A percentile compares a stretch with the other conserved stretches of the same genome.
Conservation (phyloP, 2,113 vertebrate genomes). For the Xiphophorus couchianus region DNA sequence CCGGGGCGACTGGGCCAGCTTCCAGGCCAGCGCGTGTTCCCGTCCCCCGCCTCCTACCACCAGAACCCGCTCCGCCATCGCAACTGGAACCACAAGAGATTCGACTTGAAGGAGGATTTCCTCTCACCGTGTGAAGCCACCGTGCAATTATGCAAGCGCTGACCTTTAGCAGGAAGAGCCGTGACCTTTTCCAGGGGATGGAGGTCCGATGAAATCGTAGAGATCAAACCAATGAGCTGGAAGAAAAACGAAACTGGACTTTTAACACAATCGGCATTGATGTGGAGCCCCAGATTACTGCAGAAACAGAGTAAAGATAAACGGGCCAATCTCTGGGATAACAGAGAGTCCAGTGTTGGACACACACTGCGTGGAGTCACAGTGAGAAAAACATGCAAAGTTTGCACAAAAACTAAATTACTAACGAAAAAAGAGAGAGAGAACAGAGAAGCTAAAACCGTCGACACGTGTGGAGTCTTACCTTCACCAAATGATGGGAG, state of each 20-base stretch:
- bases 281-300: neutral
- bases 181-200: conserved; percentile 71
- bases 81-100: conserved; percentile 34
- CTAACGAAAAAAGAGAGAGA: no score
- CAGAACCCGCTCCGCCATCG: conserved; percentile 89
- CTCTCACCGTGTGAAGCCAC: neutral
- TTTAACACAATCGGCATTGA: neutral
- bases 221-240: conserved; percentile 31
- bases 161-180: conserved; percentile 60
- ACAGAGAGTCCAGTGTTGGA: conserved; percentile 31
- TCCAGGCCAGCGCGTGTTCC: conserved; percentile 92
- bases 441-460: no score
- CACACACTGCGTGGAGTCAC: no score
- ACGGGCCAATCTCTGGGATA: neutral
- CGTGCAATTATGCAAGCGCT: conserved; percentile 59
- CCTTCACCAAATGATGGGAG: no score
- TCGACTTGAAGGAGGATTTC: no score
- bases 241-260: conserved; percentile 20
- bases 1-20: conserved; percentile 86
- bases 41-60: conserved; percentile 89
- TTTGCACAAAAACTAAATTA: no score
- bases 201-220: neutral
- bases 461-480: no score
- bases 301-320: neutral
- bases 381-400: no score